A percentile compares a stretch with the other conserved stretches of the same genome.
These are phyloP conservation scores for Micrasema minimum DNA, from an alignment of 1,140 invertebrate genomes.

Conservation along the genomic window DNA sequence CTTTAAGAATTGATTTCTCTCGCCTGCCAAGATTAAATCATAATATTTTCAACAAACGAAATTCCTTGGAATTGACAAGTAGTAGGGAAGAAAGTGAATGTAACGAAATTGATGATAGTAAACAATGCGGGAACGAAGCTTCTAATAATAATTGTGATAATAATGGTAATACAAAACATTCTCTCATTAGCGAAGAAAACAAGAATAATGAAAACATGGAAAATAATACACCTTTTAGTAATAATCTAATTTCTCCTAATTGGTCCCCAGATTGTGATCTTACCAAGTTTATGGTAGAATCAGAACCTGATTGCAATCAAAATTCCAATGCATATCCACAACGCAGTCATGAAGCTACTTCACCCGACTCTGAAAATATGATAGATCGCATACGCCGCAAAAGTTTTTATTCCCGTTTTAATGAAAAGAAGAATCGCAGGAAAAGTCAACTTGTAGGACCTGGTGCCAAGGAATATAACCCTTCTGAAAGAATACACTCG, in stretches of 20 bases:
- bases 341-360: slow-evolving; percentile 59
- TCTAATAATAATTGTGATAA: background rate
- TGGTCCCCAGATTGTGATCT: slow-evolving; percentile 53
- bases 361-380: slow-evolving; percentile 74
- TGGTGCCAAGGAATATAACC: slow-evolving; percentile 64
- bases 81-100: slow-evolving; percentile 45
- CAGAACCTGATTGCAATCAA: slow-evolving; percentile 20
- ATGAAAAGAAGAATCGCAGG: slow-evolving; percentile 77
- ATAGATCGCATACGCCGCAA: slow-evolving; percentile 87
- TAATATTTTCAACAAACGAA: slow-evolving; percentile 52
- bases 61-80: slow-evolving; percentile 45
- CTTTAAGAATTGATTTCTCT: slow-evolving; percentile 76
- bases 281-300: slow-evolving; percentile 41
- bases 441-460: slow-evolving; percentile 71
- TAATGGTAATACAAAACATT: slow-evolving; percentile 5
- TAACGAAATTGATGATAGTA: slow-evolving; percentile 42
- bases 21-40: slow-evolving; percentile 69
- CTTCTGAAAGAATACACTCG: slow-evolving; percentile 62
- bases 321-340: slow-evolving; percentile 47
- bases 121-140: background rate
- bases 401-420: slow-evolving; percentile 89
- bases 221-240: slow-evolving; percentile 36
- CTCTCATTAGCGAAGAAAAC: background rate
- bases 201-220: slow-evolving; percentile 20
- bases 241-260: slow-evolving; percentile 35